A percentile compares a stretch with the other conserved stretches of the same genome.
Evolutionary conservation across 2,888 invertebrate species (phyloP).

Genomic region (Sepiola atlantica): DNA sequence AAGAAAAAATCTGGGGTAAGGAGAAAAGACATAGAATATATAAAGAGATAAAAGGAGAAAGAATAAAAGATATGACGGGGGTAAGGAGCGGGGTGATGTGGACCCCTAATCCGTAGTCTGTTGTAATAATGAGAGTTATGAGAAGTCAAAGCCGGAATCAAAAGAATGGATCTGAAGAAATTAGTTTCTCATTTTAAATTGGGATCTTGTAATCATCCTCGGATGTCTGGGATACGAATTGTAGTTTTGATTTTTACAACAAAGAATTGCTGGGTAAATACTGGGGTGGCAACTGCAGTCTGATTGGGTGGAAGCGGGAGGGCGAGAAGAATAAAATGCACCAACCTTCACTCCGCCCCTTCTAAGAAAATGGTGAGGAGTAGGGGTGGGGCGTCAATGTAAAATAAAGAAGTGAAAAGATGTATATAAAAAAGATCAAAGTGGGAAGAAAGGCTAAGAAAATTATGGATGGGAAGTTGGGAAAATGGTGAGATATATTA

Average conservation of each 20-base stretch:
- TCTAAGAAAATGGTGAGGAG: too few relatives aligned
- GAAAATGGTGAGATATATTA: neutral
- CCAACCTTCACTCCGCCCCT: too few relatives aligned
- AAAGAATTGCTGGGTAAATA: neutral
- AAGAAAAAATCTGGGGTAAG: neutral
- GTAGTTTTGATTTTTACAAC: neutral
- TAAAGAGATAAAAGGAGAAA: neutral
- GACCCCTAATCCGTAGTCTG: neutral
- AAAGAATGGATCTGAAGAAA: neutral
- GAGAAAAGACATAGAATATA: neutral
- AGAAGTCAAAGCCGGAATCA: neutral
- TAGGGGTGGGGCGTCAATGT: neutral
- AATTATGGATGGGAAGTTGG: neutral
- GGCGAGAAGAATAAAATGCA: neutral
- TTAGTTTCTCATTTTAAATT: slow-evolving; percentile 13
- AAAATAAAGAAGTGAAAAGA: slow-evolving; percentile 8
- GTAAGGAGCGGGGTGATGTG: neutral
- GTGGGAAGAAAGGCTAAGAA: neutral
- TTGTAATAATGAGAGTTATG: neutral
- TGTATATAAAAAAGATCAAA: neutral
- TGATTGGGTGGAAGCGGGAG: neutral
- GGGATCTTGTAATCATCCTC: slow-evolving; percentile 12
- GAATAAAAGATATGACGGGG: neutral
- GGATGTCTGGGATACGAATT: neutral
- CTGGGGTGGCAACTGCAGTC: neutral